Conservation (phyloP, 2,113 vertebrate genomes). For the Philantomba maxwellii region DNA sequence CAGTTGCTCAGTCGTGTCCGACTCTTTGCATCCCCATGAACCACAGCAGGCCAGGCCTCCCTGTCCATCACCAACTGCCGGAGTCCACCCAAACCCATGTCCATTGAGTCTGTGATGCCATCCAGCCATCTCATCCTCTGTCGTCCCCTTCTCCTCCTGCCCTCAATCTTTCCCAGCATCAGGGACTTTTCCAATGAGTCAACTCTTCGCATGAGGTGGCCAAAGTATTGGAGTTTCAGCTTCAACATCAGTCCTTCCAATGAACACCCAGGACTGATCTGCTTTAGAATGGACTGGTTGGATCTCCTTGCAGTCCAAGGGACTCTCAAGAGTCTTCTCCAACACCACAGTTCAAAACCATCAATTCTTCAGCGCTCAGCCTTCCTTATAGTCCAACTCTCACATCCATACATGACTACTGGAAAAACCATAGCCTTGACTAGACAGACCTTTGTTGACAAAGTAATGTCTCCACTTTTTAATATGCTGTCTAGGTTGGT, state of each 20-base stretch:
- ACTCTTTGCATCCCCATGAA: neutral
- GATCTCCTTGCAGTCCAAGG: too few species aligned
- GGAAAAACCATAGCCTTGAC: too few species aligned
- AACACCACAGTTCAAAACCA: too few species aligned
- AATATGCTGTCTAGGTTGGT: too few species aligned
- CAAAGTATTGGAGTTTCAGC: neutral
- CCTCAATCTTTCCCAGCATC: neutral
- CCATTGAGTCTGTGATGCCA: neutral
- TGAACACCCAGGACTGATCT: too few species aligned
- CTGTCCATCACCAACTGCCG: neutral
- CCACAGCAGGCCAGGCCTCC: neutral
- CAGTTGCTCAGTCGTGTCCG: rapidly evolving
- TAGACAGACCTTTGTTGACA: too few species aligned
- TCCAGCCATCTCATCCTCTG: neutral
- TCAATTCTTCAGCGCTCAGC: too few species aligned
- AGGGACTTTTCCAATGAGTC: neutral
- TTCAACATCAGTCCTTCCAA: neutral
- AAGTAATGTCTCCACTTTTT: too few species aligned
- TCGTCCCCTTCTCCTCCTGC: neutral
- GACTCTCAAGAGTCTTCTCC: too few species aligned
- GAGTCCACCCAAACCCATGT: neutral
- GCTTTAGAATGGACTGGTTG: too few species aligned
- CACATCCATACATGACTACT: too few species aligned
- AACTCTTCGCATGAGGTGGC: neutral
- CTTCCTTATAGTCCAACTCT: too few species aligned